Evolutionary conservation across 2,113 vertebrate genomes (phyloP).

Genomic region (Mobula hypostoma): DNA sequence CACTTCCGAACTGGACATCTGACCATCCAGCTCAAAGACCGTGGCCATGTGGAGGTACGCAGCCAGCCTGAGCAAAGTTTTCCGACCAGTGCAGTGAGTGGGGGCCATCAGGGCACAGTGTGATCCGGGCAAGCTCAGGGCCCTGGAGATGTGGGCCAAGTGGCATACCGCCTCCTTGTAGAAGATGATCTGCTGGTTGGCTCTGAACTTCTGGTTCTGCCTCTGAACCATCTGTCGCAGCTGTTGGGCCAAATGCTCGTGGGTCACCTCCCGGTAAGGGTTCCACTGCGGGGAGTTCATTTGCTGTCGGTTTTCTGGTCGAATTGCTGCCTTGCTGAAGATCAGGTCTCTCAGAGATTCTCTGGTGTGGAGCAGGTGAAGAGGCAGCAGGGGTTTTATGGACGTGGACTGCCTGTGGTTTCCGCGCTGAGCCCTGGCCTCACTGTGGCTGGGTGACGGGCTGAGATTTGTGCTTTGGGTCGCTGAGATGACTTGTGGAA

Average conservation of each 20-base stretch:
- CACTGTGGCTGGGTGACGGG: background rate
- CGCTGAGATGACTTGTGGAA: background rate
- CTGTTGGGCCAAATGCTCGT: constrained; percentile 49
- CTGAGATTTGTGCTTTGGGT: background rate
- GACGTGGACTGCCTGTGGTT: background rate
- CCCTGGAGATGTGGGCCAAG: constrained; percentile 59
- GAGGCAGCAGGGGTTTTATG: constrained; percentile 35
- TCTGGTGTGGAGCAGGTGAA: constrained; percentile 45
- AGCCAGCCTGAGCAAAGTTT: constrained; percentile 57
- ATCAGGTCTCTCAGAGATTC: constrained; percentile 44
- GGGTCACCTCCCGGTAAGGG: constrained; percentile 53
- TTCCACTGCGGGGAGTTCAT: constrained; percentile 40
- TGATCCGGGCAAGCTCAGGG: constrained; percentile 57
- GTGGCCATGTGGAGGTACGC: constrained; percentile 49
- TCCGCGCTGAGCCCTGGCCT: background rate
- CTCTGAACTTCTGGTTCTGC: constrained; percentile 41
- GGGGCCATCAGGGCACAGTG: constrained; percentile 60
- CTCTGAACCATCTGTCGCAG: constrained; percentile 44
- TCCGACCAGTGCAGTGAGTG: constrained; percentile 59
- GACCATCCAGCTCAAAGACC: constrained; percentile 50
- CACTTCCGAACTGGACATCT: constrained; percentile 47
- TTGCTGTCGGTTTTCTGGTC: background rate
- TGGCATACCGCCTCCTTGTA: constrained; percentile 56
- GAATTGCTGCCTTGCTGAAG: constrained; percentile 55
- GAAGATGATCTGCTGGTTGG: constrained; percentile 40